Evolutionary conservation across 2,113 vertebrate genomes (phyloP), one percentile per base, ranked within the genome.

Genomic region (Scortum barcoo): DNA sequence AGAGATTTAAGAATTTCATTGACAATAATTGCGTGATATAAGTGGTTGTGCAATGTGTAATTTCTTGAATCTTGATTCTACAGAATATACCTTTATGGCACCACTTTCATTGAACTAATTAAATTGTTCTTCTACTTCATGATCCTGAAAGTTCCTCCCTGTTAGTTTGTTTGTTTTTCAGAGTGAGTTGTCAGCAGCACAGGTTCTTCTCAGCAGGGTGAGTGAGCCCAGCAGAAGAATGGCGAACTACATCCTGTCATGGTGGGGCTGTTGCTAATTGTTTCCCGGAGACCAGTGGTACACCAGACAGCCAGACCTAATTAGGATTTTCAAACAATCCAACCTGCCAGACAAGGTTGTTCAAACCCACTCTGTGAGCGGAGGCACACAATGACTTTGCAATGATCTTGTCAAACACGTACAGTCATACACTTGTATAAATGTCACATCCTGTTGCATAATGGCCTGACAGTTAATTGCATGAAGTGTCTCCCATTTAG

Each of bases 221-320:
- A 81, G 78, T n/a, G 70, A 82, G 56, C 81, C 80, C 79, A 78
- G 71, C 76, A 76, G 65, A 86, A 80, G 78, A 76, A 75, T 38
- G 71, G 80, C 20, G 2, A 70, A 72, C 86, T 87, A 68, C 86
- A 85, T 93, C 91, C 91, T 86, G 85, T 89, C 86, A 78, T 67
- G 72, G 71, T 58, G 87, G 73, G 63, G 81, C 83, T 86, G 86
- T 36, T 75, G 71, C 86, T 92, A 89, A 93, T 93, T 86, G 90
- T 92, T 93, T 94, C 86, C 90, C 57, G 57, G 80, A 93, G 84
- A 89, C 76, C 80, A 69, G 83, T 53, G 81, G 84, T 86, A 68
- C 79, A 76, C 60, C 88, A 90, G 86, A 89, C 87, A 88, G 85
- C 85, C 56, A 79, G 76, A 82, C 60, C 83, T 90, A 77, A 93